phyloP scores from a whole-genome alignment of 2,888 invertebrate species.

The Oasisia sp. region DNA sequence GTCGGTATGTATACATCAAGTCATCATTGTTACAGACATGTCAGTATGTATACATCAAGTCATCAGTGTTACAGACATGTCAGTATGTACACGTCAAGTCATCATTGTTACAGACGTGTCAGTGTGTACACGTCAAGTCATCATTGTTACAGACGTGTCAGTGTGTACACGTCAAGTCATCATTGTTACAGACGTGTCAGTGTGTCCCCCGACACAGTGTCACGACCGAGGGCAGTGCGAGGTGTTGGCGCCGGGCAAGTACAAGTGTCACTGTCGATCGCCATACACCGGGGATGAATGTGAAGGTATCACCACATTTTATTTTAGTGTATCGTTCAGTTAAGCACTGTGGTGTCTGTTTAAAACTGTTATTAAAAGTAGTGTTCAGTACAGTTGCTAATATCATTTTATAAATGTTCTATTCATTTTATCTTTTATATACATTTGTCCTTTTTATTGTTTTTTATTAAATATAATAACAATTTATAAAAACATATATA shows the following conservation, averaged over 20 bases:
- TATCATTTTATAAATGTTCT: no score
- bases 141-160: no score
- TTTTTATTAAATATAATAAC: no score
- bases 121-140: no score
- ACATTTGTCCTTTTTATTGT: no score
- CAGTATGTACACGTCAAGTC: not conserved
- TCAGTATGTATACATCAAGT: not conserved
- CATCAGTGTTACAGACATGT: not conserved
- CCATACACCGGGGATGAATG: not conserved
- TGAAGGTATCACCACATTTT: not conserved
- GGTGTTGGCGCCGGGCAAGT: not conserved
- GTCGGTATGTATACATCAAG: no score
- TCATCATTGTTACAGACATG: no score
- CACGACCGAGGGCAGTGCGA: not conserved
- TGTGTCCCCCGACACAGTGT: not conserved
- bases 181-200: not conserved
- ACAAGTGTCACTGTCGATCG: not conserved
- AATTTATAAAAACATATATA: no score
- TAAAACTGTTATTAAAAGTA: not conserved
- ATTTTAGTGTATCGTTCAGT: not conserved
- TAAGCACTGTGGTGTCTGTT: not conserved
- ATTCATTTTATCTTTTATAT: no score
- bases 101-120: not conserved
- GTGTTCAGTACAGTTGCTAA: not conserved
- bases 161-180: not conserved